These are phyloP conservation scores for Drosophila leonis DNA, from an alignment of 2,888 invertebrate genomes.

Conservation along the genomic window DNA sequence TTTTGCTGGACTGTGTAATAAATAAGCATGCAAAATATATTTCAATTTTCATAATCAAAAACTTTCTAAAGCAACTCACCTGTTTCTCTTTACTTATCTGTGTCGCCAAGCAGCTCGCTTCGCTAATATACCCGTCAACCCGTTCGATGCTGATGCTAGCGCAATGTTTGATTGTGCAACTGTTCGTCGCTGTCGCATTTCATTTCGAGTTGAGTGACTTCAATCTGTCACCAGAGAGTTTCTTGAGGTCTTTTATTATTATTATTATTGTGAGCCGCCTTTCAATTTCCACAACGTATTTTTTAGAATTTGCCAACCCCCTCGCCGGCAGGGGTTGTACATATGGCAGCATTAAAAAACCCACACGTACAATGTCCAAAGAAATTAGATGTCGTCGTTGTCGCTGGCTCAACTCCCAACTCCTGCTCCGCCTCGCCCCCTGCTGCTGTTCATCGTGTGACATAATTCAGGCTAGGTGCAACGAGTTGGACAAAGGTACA, in stretches of 20 bases:
- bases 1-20: no score
- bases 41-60: no score
- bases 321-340: slow-evolving; percentile 77
- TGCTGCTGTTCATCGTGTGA: slow-evolving; percentile 62
- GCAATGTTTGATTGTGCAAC: slow-evolving; percentile 77
- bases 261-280: slow-evolving; percentile 44
- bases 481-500: slow-evolving; percentile 67
- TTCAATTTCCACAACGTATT: slow-evolving; percentile 42
- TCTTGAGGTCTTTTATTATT: slow-evolving; percentile 72
- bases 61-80: no score
- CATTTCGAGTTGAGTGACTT: slow-evolving; percentile 85
- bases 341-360: slow-evolving; percentile 85
- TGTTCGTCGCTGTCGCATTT: slow-evolving; percentile 82
- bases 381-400: slow-evolving; percentile 72
- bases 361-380: slow-evolving; percentile 78
- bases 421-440: background rate
- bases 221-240: slow-evolving; percentile 83
- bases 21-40: no score
- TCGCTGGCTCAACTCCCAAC: slow-evolving; percentile 17
- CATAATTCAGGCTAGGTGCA: slow-evolving; percentile 79
- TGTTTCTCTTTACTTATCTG: fast-evolving
- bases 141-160: background rate
- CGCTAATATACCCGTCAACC: slow-evolving; percentile 25
- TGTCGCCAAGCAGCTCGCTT: background rate
- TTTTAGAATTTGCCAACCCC: slow-evolving; percentile 64